Evolutionary conservation across 2,113 vertebrate species (phyloP).

Genomic region (Labrus mixtus): DNA sequence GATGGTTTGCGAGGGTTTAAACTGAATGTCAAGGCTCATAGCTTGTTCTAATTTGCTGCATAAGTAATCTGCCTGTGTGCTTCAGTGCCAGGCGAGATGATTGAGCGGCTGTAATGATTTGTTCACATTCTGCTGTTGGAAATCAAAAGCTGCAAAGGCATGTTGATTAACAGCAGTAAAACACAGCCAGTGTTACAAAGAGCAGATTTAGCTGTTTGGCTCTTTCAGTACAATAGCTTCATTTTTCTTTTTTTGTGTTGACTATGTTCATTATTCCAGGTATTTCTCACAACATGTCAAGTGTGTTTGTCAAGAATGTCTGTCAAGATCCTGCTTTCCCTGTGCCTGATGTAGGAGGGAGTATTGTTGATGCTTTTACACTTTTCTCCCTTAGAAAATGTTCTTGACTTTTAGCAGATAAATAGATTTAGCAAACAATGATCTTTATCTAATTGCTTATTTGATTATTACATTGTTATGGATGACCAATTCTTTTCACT

Average conservation of each 20-base stretch:
- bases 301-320: slow-evolving; percentile 1
- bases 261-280: slow-evolving; percentile 4
- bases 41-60: slow-evolving; percentile 69
- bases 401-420: background rate
- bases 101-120: slow-evolving; percentile 78
- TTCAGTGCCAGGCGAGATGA: slow-evolving; percentile 83
- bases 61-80: slow-evolving; percentile 79
- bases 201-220: slow-evolving; percentile 18
- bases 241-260: slow-evolving; percentile 7
- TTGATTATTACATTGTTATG: background rate
- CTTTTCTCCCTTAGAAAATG: background rate
- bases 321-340: background rate
- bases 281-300: background rate
- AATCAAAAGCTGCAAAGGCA: slow-evolving; percentile 32
- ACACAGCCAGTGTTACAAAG: background rate
- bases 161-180: slow-evolving; percentile 35
- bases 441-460: no score
- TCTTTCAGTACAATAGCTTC: background rate
- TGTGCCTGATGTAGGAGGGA: background rate
- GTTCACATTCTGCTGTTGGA: slow-evolving; percentile 40
- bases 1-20: slow-evolving; percentile 46
- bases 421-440: background rate
- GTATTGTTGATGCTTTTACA: background rate
- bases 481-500: background rate
- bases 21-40: slow-evolving; percentile 44